A percentile compares a stretch with the other conserved stretches of the same genome.
These are phyloP conservation scores for Timandra comae DNA, from an alignment of 2,888 invertebrate genomes.

Conservation along the genomic window DNA sequence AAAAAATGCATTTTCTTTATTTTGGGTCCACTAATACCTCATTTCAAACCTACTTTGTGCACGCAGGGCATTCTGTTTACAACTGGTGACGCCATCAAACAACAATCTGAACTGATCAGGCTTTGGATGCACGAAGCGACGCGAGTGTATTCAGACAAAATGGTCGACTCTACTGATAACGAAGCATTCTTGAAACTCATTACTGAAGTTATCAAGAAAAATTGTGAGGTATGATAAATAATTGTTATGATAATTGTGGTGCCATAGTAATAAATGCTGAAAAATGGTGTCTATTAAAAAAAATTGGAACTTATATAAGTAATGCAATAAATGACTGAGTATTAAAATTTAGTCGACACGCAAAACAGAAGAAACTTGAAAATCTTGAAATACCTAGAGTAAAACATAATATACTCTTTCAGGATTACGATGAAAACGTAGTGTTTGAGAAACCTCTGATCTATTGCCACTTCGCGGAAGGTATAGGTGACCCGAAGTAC, in stretches of 20 bases:
- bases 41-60: too few relatives aligned
- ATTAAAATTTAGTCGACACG: too few relatives aligned
- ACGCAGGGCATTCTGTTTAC: constrained; percentile 89
- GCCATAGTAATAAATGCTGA: too few relatives aligned
- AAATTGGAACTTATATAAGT: too few relatives aligned
- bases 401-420: too few relatives aligned
- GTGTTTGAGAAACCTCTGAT: constrained; percentile 87
- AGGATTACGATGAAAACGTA: constrained; percentile 84
- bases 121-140: constrained; percentile 94
- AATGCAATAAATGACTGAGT: too few relatives aligned
- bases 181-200: constrained; percentile 84
- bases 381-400: too few relatives aligned
- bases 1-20: too few relatives aligned
- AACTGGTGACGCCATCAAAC: constrained; percentile 84
- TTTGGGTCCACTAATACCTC: too few relatives aligned
- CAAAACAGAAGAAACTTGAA: too few relatives aligned
- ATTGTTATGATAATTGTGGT: too few relatives aligned
- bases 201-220: constrained; percentile 86
- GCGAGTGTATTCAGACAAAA: constrained; percentile 93
- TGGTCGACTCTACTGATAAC: constrained; percentile 88
- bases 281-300: too few relatives aligned
- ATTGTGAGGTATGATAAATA: constrained; percentile 80
- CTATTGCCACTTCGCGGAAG: constrained; percentile 94
- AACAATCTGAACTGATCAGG: constrained; percentile 82
- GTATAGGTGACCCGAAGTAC: constrained; percentile 94